Conservation (phyloP, 1,140 invertebrate species). For the Aphidius gifuensis region DNA sequence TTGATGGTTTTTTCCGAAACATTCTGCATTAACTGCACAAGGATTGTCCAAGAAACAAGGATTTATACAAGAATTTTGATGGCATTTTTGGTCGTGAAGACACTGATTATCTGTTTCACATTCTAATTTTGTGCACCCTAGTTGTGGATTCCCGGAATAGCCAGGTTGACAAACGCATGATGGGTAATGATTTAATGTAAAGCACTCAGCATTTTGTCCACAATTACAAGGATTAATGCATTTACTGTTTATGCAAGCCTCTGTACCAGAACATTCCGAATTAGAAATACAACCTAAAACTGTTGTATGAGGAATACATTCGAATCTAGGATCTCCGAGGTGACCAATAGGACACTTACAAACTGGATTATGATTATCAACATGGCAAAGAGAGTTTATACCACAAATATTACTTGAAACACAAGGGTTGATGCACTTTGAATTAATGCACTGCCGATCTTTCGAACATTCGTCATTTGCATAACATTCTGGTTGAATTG, state of each 20-base stretch:
- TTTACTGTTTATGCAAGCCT: conserved; percentile 74
- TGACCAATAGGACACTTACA: conserved; percentile 79
- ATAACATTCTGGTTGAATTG: conserved; percentile 66
- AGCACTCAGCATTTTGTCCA: conserved; percentile 76
- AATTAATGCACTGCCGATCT: conserved; percentile 73
- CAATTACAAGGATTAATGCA: conserved; percentile 84
- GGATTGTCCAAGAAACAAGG: conserved; percentile 75
- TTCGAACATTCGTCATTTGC: conserved; percentile 71
- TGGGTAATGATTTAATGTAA: conserved; percentile 76
- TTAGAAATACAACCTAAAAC: conserved; percentile 71
- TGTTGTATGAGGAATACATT: conserved; percentile 68
- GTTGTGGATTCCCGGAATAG: conserved; percentile 79
- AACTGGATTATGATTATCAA: conserved; percentile 68
- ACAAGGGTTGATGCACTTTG: conserved; percentile 77
- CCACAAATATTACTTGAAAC: conserved; percentile 66
- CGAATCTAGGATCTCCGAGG: conserved; percentile 68
- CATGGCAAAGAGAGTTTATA: conserved; percentile 73
- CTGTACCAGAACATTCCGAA: conserved; percentile 72
- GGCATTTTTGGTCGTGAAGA: conserved; percentile 70
- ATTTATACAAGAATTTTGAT: conserved; percentile 76
- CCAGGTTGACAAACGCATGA: conserved; percentile 75
- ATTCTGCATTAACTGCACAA: conserved; percentile 79
- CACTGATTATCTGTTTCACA: conserved; percentile 82
- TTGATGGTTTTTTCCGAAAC: conserved; percentile 72
- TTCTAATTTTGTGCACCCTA: conserved; percentile 73